phyloP scores from a whole-genome alignment of 2,888 invertebrate genomes.

The Osedax fenrisi region DNA sequence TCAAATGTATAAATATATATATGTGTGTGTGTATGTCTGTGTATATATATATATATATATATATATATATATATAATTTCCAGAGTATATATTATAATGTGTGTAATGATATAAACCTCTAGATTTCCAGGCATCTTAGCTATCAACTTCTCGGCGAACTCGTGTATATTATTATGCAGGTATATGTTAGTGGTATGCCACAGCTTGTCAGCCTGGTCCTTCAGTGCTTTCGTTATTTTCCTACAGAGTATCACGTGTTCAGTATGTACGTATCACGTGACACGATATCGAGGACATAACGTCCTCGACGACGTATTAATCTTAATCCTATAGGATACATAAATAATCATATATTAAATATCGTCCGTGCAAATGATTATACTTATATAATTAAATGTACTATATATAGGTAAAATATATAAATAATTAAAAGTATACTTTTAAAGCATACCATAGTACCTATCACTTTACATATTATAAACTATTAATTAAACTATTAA shows the following conservation, averaged over 20 bases:
- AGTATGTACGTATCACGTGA: no score
- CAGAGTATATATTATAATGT: background rate
- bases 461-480: no score
- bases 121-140: constrained; percentile 72
- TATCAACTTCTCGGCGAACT: constrained; percentile 72
- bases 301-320: no score
- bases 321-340: no score
- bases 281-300: no score
- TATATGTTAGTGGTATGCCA: constrained; percentile 90
- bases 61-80: background rate
- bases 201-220: constrained; percentile 66
- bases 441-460: no score
- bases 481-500: no score
- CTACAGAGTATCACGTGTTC: constrained; percentile 54
- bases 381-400: no score
- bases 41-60: background rate
- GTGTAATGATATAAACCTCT: constrained; percentile 54
- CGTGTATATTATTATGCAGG: constrained; percentile 74
- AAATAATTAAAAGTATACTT: no score
- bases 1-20: constrained; percentile 4
- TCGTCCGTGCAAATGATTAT: no score
- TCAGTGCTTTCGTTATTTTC: constrained; percentile 68
- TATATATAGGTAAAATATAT: no score
- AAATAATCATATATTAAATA: no score
- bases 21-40: background rate